Evolutionary conservation across 2,797 vertebrate genomes (phyloP).

Genomic region (Aphelocoma californica): DNA sequence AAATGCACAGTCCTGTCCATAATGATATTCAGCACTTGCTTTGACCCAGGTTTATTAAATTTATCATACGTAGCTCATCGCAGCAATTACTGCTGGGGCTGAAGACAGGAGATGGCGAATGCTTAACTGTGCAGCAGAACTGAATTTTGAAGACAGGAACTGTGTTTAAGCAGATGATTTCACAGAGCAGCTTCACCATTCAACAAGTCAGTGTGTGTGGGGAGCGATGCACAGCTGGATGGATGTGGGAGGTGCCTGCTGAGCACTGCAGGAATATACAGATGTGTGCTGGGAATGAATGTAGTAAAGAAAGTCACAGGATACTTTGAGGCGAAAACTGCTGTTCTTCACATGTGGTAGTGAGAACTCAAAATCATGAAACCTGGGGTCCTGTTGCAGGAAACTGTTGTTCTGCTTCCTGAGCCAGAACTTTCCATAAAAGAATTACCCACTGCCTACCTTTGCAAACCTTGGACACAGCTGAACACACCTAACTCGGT

Average conservation of each 20-base stretch:
- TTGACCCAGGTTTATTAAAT: constrained; percentile 2
- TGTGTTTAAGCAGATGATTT: neutral
- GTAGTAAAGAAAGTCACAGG: neutral
- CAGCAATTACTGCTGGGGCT: neutral
- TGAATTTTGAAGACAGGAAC: neutral
- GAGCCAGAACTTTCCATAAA: neutral
- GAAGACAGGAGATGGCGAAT: neutral
- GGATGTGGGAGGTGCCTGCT: neutral
- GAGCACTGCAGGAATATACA: neutral
- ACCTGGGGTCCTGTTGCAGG: neutral
- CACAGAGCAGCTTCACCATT: neutral
- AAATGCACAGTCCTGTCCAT: neutral
- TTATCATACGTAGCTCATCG: neutral
- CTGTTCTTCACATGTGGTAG: neutral
- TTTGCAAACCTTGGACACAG: neutral
- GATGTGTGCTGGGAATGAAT: neutral
- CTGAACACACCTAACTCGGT: neutral
- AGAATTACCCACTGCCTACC: neutral
- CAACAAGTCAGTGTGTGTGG: accelerated
- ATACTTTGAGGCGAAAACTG: neutral
- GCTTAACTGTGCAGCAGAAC: neutral
- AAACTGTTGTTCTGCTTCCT: neutral
- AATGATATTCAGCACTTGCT: neutral
- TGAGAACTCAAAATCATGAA: neutral
- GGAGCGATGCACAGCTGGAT: neutral